Evolutionary conservation across 2,888 invertebrate species (phyloP).

Genomic region (Plebejus argus): DNA sequence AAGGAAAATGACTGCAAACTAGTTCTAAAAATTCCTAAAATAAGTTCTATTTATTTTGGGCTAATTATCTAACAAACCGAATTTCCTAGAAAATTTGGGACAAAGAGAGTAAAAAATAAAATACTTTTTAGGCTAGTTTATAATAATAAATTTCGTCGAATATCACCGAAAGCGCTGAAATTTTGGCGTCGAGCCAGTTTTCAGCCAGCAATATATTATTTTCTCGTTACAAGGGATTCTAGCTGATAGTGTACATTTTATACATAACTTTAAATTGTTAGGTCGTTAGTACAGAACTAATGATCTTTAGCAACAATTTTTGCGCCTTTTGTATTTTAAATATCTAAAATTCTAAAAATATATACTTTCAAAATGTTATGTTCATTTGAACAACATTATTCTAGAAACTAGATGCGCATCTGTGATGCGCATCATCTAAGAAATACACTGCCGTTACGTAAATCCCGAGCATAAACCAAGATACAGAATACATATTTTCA

Average conservation of each 20-base stretch:
- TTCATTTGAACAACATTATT: background rate
- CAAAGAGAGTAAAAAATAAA: background rate
- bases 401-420: no score
- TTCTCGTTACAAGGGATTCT: constrained; percentile 7
- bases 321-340: background rate
- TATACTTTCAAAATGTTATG: background rate
- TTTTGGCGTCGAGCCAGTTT: background rate
- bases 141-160: constrained; percentile 14
- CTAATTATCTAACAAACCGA: no score
- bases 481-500: no score
- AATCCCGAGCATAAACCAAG: no score
- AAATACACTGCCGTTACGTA: no score
- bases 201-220: background rate
- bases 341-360: background rate
- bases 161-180: constrained; percentile 3
- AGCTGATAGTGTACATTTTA: constrained; percentile 7
- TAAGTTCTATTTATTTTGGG: no score
- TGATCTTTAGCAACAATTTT: background rate
- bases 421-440: no score
- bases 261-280: background rate
- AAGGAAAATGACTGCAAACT: no score
- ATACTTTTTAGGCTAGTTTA: background rate
- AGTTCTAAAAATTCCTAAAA: no score
- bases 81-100: background rate
- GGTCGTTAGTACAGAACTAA: background rate